Conservation (phyloP, 2,888 invertebrate species). For the Acleris sparsana region DNA sequence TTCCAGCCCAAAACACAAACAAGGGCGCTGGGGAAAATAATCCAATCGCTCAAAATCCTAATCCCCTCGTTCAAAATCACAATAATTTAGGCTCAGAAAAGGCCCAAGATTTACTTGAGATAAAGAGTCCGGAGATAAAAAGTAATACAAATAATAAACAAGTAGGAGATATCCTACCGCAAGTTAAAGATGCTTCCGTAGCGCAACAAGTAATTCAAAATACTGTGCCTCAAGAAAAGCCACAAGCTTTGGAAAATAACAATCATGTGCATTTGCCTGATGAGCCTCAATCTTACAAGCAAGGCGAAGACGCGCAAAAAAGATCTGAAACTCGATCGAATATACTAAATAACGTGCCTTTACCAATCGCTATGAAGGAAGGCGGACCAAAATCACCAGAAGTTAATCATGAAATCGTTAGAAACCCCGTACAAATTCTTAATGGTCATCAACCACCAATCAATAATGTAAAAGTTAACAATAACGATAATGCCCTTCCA, state of each 20-base stretch:
- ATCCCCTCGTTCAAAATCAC: conserved; percentile 10
- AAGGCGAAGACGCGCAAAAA: conserved; percentile 62
- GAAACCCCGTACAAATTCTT: conserved; percentile 28
- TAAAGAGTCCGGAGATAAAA: conserved; percentile 8
- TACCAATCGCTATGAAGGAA: conserved; percentile 57
- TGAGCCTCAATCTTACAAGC: conserved; percentile 71
- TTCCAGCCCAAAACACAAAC: conserved; percentile 3
- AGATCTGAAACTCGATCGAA: conserved; percentile 39
- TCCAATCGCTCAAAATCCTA: conserved; percentile 16
- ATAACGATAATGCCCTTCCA: conserved; percentile 32
- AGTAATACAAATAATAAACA: not conserved
- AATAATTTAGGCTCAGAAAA: conserved; percentile 15
- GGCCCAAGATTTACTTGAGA: not conserved
- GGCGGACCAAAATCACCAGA: conserved; percentile 39
- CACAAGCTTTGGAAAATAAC: conserved; percentile 31
- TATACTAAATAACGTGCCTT: conserved; percentile 54
- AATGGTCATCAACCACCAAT: conserved; percentile 38
- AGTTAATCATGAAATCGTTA: conserved; percentile 18
- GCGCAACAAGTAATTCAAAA: conserved; percentile 15
- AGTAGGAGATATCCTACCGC: conserved; percentile 6
- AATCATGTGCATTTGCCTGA: conserved; percentile 64
- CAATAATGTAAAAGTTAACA: conserved; percentile 35
- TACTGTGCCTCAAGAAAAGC: conserved; percentile 17
- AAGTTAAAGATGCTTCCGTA: conserved; percentile 22
- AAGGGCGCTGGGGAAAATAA: conserved; percentile 9